Evolutionary conservation across 1,140 invertebrate species (phyloP).

Genomic region (Drosophila mauritiana): DNA sequence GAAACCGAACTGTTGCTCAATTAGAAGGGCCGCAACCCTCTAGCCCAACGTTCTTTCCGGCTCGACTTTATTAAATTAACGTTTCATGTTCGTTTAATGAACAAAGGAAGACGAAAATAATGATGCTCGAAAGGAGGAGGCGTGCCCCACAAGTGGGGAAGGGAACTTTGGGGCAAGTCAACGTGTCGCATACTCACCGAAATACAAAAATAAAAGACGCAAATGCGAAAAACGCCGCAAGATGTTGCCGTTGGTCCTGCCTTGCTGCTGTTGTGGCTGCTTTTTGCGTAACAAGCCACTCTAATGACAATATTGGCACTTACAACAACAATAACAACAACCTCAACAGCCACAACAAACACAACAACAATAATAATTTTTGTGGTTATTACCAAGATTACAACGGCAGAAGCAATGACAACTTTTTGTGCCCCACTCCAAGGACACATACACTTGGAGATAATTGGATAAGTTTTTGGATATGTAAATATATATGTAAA

Average conservation of each 20-base stretch:
- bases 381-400: conserved; percentile 82
- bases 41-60: conserved; percentile 36
- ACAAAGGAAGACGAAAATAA: conserved; percentile 81
- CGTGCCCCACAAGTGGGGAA: conserved; percentile 1
- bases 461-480: neutral
- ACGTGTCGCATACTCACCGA: conserved; percentile 70
- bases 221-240: conserved; percentile 79
- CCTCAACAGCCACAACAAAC: conserved; percentile 37
- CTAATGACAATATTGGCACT: conserved; percentile 83
- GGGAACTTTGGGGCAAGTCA: conserved; percentile 20
- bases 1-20: conserved; percentile 46
- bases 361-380: conserved; percentile 78
- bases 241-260: conserved; percentile 68
- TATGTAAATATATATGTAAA: too few relatives aligned
- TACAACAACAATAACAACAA: conserved; percentile 73
- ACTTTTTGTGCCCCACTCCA: conserved; percentile 42
- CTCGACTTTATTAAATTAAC: conserved; percentile 83
- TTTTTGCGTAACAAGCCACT: conserved; percentile 81
- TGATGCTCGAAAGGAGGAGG: conserved; percentile 67
- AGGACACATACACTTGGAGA: neutral
- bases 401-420: conserved; percentile 63
- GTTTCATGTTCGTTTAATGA: conserved; percentile 83
- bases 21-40: conserved; percentile 56
- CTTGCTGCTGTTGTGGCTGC: conserved; percentile 45
- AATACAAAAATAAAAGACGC: conserved; percentile 74